These are phyloP conservation scores for Chalcosyrphus nemorum DNA, from an alignment of 2,888 invertebrate species.

Conservation along the genomic window DNA sequence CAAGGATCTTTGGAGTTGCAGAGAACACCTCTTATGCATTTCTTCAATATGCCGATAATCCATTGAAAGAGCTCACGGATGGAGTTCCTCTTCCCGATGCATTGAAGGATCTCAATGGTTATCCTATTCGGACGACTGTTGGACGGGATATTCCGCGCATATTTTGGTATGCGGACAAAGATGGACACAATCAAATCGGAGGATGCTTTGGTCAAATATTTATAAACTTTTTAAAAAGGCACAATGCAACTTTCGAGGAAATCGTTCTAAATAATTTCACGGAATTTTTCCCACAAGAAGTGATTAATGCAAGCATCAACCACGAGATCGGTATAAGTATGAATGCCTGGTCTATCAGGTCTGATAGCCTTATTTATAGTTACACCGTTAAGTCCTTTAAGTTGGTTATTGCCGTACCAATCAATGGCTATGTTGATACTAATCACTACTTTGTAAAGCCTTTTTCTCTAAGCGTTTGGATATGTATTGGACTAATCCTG, in stretches of 20 bases:
- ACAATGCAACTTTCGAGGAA: slow-evolving; percentile 46
- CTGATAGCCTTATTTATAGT: not conserved
- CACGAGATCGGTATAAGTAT: not conserved
- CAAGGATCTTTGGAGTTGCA: slow-evolving; percentile 22
- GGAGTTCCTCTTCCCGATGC: not conserved
- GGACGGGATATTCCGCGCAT: slow-evolving; percentile 12
- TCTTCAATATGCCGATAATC: not conserved
- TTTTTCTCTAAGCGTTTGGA: slow-evolving; percentile 7
- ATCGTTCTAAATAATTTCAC: slow-evolving; percentile 5
- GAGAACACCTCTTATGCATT: not conserved
- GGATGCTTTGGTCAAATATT: slow-evolving; percentile 24
- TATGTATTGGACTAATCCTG: slow-evolving; percentile 22
- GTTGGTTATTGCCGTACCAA: not conserved
- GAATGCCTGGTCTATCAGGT: not conserved
- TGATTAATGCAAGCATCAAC: not conserved
- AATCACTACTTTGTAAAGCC: slow-evolving; percentile 35
- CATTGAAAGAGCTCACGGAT: not conserved
- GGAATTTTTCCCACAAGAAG: not conserved
- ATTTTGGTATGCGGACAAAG: not conserved
- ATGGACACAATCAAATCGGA: not conserved
- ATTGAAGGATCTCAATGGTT: slow-evolving; percentile 18
- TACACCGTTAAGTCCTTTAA: not conserved
- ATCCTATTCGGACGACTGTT: slow-evolving; percentile 6
- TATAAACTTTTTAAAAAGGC: not conserved
- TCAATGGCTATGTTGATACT: not conserved